These are phyloP conservation scores for Barnardius zonarius DNA, from an alignment of 2,113 vertebrate species.

Conservation along the genomic window DNA sequence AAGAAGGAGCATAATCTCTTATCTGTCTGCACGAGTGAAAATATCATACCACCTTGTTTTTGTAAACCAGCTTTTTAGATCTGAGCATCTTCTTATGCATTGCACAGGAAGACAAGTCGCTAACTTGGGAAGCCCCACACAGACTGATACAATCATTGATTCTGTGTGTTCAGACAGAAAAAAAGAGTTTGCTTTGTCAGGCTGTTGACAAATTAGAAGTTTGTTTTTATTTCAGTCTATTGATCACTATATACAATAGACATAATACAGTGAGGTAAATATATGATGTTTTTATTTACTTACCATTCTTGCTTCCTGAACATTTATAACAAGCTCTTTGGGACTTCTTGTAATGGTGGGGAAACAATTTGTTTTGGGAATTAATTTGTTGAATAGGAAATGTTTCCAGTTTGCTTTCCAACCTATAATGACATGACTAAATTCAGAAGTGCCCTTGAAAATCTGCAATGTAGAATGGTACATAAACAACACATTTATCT, in stretches of 20 bases:
- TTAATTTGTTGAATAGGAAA: slow-evolving; percentile 23
- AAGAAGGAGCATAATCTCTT: background rate
- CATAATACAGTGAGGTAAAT: slow-evolving; percentile 13
- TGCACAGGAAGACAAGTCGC: background rate
- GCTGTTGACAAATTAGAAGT: background rate
- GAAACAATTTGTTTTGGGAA: slow-evolving; percentile 22
- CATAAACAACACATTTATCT: background rate
- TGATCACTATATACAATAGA: background rate
- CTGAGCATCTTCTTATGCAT: background rate
- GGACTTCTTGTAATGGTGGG: background rate
- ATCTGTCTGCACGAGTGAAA: background rate
- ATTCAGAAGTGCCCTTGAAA: slow-evolving; percentile 42
- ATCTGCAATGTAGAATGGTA: background rate
- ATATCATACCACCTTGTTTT: background rate
- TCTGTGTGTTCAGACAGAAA: background rate
- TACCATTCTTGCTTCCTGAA: background rate
- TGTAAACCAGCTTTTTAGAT: background rate
- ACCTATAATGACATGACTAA: background rate
- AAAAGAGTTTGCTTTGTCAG: background rate
- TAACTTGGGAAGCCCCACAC: background rate
- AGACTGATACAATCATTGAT: background rate
- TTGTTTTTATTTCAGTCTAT: background rate
- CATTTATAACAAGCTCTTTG: background rate
- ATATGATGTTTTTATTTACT: slow-evolving; percentile 2
- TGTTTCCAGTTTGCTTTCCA: slow-evolving; percentile 40